Base-by-base conservation (phyloP, 2,888 invertebrate genomes). In the Macaria notata region DNA sequence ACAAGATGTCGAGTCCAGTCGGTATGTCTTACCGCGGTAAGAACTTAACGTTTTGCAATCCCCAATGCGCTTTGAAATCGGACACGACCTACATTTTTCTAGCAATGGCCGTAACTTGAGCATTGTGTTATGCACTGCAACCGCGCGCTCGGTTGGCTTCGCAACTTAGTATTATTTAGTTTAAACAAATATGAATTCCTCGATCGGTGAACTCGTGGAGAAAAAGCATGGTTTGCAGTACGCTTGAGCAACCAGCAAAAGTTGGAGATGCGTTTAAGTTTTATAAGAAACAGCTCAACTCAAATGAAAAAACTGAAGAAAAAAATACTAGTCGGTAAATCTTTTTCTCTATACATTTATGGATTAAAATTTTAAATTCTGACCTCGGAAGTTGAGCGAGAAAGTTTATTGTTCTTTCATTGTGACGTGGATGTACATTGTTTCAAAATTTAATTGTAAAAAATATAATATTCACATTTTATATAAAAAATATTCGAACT, bases 31-130 rank as follows among this genome's bases (percentile, higher is more conserved):
- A 70, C 68, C 70, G 65, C 75, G 4, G 69, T 66, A 63, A 57
- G 65, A 68, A 55, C 62, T 59, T 59, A 68, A 68, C 63, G 75
- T 82, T 80, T 77, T 82, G 84, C 78, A 81, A 81, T 77, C 79
- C 76, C 74, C 76, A 73, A 77, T 74, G 76, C 75, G 72, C 83
- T 83, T 84, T 86, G 87, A 83, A 84, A 86, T 84, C 76, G 72
- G 81, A 87, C 73, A 73, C 84, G 83, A 77, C 81, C 82, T 74
- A 84, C 86, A 86, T 88, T 84, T 83, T 86, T 84, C 82, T 81
- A 79, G 82, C 75, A 74, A 81, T 78, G 76, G 71, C 73, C 72
- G 84, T 84, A 84, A 86, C 79, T 73, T 78, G 83, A 86, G 75
- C 70, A 72, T 73, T 75, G 69, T 80, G 73, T 74, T 79, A 70